Evolutionary conservation across 1,140 invertebrate genomes (phyloP).

Genomic region (Diprion similis): DNA sequence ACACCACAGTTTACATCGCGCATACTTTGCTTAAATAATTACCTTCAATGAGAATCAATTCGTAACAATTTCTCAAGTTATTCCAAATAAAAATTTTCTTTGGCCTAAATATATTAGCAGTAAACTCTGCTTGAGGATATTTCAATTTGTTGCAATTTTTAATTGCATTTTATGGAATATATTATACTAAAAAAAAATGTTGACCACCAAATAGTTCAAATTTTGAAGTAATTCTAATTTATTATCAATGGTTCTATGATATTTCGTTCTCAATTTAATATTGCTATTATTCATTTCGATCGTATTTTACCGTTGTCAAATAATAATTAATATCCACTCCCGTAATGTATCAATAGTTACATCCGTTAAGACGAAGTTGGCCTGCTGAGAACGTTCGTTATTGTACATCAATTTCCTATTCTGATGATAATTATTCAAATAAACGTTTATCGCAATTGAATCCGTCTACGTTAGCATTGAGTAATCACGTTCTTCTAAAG

Average conservation of each 20-base stretch:
- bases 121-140: background rate
- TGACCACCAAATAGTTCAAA: background rate
- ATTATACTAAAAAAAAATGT: background rate
- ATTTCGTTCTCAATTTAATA: background rate
- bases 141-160: background rate
- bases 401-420: slow-evolving; percentile 51
- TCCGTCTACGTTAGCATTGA: background rate
- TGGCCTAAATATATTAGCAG: background rate
- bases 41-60: background rate
- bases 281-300: background rate
- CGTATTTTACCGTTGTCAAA: background rate
- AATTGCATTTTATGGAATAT: background rate
- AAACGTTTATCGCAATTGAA: slow-evolving; percentile 47
- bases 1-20: background rate
- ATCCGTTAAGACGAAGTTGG: slow-evolving; percentile 33
- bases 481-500: too few relatives aligned
- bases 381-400: slow-evolving; percentile 49
- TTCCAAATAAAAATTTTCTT: background rate
- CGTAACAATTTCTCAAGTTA: background rate
- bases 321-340: background rate
- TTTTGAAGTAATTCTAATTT: background rate
- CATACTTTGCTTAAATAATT: slow-evolving; percentile 8
- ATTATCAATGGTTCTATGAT: background rate
- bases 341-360: background rate
- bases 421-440: slow-evolving; percentile 51